Percentiles rank a stretch among this genome's conserved stretches.
phyloP scores from a whole-genome alignment of 2,888 invertebrate species.

The Ochropleura leucogaster region DNA sequence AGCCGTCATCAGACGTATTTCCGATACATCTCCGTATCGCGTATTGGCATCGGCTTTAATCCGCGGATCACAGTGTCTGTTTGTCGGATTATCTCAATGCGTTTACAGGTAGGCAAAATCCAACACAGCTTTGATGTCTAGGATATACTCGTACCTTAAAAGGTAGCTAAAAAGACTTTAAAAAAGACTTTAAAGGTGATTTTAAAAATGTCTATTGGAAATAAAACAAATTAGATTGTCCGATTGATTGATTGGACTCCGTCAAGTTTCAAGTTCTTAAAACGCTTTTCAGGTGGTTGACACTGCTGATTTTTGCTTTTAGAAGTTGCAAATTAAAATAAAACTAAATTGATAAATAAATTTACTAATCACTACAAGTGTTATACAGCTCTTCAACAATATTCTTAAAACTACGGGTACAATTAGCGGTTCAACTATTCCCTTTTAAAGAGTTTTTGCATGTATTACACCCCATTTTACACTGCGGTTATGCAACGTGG shows the following conservation, averaged over 20 bases:
- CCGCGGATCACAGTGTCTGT: constrained; percentile 14
- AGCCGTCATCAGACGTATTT: constrained; percentile 1
- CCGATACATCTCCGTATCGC: constrained; percentile 29
- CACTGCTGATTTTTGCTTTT: too few relatives aligned
- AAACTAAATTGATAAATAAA: background rate
- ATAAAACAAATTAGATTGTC: too few relatives aligned
- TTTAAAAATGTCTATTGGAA: background rate
- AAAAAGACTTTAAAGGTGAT: too few relatives aligned
- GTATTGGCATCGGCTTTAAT: constrained; percentile 42
- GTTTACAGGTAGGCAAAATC: background rate
- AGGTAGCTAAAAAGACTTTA: too few relatives aligned
- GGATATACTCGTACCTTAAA: too few relatives aligned
- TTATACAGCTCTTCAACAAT: background rate
- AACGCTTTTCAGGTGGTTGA: too few relatives aligned
- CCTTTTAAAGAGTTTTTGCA: background rate
- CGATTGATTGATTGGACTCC: too few relatives aligned
- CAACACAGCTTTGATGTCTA: background rate
- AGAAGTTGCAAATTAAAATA: too few relatives aligned
- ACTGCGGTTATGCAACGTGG: too few relatives aligned
- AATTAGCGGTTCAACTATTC: background rate
- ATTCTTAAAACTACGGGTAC: background rate
- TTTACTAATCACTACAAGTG: background rate
- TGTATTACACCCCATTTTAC: background rate
- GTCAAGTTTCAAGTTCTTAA: too few relatives aligned
- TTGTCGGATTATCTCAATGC: background rate